A percentile compares a stretch with the other conserved stretches of the same genome.
These are phyloP conservation scores for Paramisgurnus dabryanus DNA, from an alignment of 2,113 vertebrate species.

Conservation along the genomic window DNA sequence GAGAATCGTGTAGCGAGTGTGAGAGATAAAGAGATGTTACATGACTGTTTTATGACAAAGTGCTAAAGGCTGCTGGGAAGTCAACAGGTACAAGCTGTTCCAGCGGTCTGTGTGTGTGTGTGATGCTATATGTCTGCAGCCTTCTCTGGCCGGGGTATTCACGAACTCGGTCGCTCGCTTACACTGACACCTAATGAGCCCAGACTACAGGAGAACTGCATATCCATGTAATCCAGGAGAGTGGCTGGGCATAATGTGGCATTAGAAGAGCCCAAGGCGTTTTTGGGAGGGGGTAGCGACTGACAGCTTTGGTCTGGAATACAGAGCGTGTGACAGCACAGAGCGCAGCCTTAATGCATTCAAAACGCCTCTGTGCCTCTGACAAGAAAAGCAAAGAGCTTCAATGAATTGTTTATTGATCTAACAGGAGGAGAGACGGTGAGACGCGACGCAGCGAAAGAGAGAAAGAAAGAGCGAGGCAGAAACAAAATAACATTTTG, in stretches of 20 bases:
- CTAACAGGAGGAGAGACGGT: constrained; percentile 56
- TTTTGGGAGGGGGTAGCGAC: constrained; percentile 19
- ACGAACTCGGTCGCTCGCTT: constrained; percentile 25
- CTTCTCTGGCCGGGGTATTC: constrained; percentile 45
- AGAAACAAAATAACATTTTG: constrained; percentile 53
- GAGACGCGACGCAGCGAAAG: constrained; percentile 17
- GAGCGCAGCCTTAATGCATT: constrained; percentile 59
- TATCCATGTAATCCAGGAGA: constrained; percentile 50
- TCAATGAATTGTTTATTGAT: constrained; percentile 67
- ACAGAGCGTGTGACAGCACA: constrained; percentile 45
- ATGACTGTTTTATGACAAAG: constrained; percentile 38
- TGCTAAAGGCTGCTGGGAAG: constrained; percentile 41
- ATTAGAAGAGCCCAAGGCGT: constrained; percentile 45
- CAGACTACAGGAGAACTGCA: constrained; percentile 50
- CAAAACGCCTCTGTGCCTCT: constrained; percentile 59
- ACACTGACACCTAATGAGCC: constrained; percentile 51
- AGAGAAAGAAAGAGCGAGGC: neutral
- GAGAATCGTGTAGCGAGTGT: neutral
- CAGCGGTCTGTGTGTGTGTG: constrained; percentile 11
- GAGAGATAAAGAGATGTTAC: constrained; percentile 24
- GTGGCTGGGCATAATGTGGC: constrained; percentile 56
- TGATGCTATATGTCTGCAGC: constrained; percentile 41
- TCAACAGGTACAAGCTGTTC: constrained; percentile 57
- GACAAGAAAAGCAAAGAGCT: constrained; percentile 55
- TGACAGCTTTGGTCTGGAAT: constrained; percentile 50